Evolutionary conservation across 2,888 invertebrate species (phyloP).

Genomic region (Aphelenchoides bicaudatus): DNA sequence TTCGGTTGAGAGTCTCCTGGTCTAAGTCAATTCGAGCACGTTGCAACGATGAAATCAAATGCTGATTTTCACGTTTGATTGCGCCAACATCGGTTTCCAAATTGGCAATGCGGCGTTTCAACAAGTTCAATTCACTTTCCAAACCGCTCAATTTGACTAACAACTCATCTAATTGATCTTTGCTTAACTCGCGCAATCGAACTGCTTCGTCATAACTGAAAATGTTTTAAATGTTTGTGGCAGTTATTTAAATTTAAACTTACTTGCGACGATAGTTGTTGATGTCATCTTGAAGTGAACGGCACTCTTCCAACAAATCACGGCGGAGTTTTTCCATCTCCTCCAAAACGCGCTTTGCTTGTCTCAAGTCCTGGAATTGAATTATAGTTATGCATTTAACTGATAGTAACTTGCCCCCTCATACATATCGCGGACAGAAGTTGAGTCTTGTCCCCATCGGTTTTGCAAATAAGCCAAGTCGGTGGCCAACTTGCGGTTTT

Average conservation of each 20-base stretch:
- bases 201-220: conserved; percentile 58
- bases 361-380: conserved; percentile 35
- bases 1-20: conserved; percentile 64
- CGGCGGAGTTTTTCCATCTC: conserved; percentile 41
- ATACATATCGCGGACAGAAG: conserved; percentile 43
- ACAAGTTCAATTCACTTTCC: conserved; percentile 64
- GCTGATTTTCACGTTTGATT: conserved; percentile 61
- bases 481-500: conserved; percentile 60
- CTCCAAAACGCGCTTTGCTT: conserved; percentile 49
- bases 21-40: conserved; percentile 62
- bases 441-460: conserved; percentile 58
- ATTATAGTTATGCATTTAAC: no score
- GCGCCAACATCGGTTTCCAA: conserved; percentile 57
- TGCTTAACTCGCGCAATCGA: conserved; percentile 46
- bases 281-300: conserved; percentile 46
- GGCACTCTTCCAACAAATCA: conserved; percentile 44
- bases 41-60: conserved; percentile 59
- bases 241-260: conserved; percentile 19
- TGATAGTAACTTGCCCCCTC: no score
- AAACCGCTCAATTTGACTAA: conserved; percentile 63
- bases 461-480: conserved; percentile 57
- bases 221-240: conserved; percentile 12
- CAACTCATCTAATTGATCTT: conserved; percentile 63
- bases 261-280: conserved; percentile 40
- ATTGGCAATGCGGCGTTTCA: conserved; percentile 53